Base-by-base conservation (phyloP, 2,113 vertebrate genomes). In the Saccopteryx leptura region DNA sequence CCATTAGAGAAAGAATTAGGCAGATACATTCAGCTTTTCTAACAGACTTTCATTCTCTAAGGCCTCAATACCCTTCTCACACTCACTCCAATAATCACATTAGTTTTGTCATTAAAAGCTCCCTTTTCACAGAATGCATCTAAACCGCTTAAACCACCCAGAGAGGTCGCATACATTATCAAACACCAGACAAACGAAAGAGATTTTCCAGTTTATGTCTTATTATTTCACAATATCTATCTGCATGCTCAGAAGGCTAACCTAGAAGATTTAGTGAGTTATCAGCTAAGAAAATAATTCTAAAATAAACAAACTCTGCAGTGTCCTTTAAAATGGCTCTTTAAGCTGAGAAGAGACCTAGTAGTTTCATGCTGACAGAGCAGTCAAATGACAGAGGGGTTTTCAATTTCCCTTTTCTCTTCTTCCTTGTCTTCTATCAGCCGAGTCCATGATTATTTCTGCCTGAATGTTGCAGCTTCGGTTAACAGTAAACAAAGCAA, bases 81-180 rank as follows among this genome's bases (percentile, higher is more conserved):
- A 98, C 98, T 99, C 97, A 98, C 98, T 99, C 98, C 97, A 98
- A 99, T 99, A 99, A 99, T 99, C 99, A 99, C 99, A 99, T 99
- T 99, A 99, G 99, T 98, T 99, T 99, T 99, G 99, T 99, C 98
- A 98, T 98, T 96, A 99, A 98, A 99, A 99, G 98, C 97, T 94
- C 98, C 97, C 98, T 98, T 98, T 98, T 98, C 98, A 98, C 89
- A 98, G 98, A 98, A 97, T 97, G 97, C 98, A 98, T 97, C 98
- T 99, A 98, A 99, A 99, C 97, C 96, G 98, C 98, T 99, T 99
- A 98, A 99, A 97, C 98, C 98, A 99, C 98, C 98, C 99, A 99
- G 98, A 98, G 98, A 99, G 98, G 98, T 98, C 86, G 98, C 98
- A 99, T 98, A 98, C 97, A 98, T 98, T 98, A 98, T 76, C 72